A percentile compares a stretch with the other conserved stretches of the same genome.
These are phyloP conservation scores for Alectura lathami DNA, from an alignment of 2,113 vertebrate genomes.

Conservation along the genomic window DNA sequence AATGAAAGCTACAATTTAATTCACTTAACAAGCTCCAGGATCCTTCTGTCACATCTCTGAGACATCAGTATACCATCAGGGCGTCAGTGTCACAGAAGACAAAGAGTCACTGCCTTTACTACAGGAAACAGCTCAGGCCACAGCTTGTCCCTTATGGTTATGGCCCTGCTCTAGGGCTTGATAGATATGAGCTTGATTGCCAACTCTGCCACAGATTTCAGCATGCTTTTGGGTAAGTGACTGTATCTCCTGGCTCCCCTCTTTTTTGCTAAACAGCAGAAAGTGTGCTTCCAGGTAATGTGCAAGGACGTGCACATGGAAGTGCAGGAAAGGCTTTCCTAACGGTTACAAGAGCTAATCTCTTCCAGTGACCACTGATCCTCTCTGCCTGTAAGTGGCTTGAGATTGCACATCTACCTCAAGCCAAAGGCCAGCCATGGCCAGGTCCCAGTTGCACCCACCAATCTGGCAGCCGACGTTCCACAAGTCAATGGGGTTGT, in stretches of 20 bases:
- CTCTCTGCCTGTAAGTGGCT: background rate
- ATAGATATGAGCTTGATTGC: background rate
- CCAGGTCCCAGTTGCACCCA: slow-evolving; percentile 37
- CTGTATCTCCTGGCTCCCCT: background rate
- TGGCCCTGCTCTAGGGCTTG: background rate
- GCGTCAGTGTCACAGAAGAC: background rate
- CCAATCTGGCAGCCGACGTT: slow-evolving; percentile 94
- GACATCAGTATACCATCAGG: no score
- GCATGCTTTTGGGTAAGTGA: background rate
- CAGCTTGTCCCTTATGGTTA: background rate
- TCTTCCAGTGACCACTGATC: background rate
- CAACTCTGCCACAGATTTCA: background rate
- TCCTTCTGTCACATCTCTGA: background rate
- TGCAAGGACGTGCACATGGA: background rate
- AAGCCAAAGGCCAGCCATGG: background rate
- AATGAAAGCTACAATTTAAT: background rate
- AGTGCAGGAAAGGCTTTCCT: background rate
- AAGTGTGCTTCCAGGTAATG: background rate
- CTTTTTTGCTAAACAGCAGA: background rate
- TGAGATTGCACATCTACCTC: background rate
- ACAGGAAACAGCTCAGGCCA: background rate
- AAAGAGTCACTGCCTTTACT: background rate
- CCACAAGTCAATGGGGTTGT: slow-evolving; percentile 90
- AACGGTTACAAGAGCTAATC: background rate
- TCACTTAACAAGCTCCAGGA: background rate